phyloP scores from a whole-genome alignment of 2,797 vertebrate genomes.

The Helostoma temminkii region DNA sequence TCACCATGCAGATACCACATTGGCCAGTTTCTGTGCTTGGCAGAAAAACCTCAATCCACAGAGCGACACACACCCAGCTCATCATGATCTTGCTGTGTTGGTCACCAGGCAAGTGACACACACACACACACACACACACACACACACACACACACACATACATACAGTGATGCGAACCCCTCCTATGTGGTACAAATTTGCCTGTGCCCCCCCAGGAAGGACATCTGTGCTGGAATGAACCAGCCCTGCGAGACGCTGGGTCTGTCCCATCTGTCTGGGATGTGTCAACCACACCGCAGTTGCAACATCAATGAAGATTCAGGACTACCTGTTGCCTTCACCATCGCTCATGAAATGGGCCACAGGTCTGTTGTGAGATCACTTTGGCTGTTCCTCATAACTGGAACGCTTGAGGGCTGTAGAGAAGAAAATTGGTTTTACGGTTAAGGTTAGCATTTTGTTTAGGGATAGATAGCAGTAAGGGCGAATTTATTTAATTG shows the following conservation, averaged over 20 bases:
- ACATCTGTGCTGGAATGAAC: conserved; percentile 95
- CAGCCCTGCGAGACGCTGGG: conserved; percentile 96
- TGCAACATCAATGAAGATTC: conserved; percentile 99
- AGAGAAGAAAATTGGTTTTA: too few relatives aligned
- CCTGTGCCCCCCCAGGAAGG: conserved; percentile 85
- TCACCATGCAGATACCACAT: conserved; percentile 94
- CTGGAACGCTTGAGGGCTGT: too few relatives aligned
- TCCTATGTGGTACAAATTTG: background rate
- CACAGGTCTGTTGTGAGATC: conserved; percentile 88
- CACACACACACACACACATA: too few relatives aligned
- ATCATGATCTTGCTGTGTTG: conserved; percentile 94
- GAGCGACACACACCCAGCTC: conserved; percentile 93
- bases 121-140: background rate
- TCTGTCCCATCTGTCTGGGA: conserved; percentile 95
- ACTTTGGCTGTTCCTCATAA: too few relatives aligned
- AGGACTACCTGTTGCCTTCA: conserved; percentile 95
- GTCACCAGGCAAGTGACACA: conserved; percentile 88
- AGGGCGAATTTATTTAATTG: too few relatives aligned
- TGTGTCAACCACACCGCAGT: conserved; percentile 96
- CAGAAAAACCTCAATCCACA: conserved; percentile 97
- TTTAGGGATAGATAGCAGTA: too few relatives aligned
- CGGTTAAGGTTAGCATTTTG: too few relatives aligned
- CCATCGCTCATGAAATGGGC: conserved; percentile 96
- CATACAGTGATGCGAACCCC: background rate
- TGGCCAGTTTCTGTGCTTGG: conserved; percentile 97